phyloP scores from a whole-genome alignment of 2,113 vertebrate species.

The Tachuris rubrigastra region DNA sequence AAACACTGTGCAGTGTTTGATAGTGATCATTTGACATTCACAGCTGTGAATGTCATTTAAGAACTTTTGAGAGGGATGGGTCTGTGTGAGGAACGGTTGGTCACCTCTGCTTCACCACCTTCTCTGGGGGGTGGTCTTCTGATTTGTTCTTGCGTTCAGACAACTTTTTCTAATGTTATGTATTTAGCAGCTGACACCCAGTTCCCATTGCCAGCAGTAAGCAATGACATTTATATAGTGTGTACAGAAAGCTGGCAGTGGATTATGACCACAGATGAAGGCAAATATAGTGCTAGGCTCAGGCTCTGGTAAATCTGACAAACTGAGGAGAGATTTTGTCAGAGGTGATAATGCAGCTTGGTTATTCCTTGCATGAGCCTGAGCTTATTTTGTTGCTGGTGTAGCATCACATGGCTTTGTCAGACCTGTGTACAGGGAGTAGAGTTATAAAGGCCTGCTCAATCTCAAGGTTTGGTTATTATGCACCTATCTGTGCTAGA shows the following conservation, averaged over 20 bases:
- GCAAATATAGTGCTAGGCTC: neutral
- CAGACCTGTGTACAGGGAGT: neutral
- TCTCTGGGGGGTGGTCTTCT: neutral
- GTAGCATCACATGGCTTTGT: accelerated
- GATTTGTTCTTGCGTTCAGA: neutral
- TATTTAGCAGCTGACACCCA: neutral
- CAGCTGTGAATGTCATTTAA: neutral
- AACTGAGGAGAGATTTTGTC: neutral
- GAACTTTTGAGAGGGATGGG: neutral
- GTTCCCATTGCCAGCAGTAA: neutral
- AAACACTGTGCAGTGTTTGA: neutral
- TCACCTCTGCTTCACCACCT: neutral
- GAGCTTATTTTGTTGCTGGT: neutral
- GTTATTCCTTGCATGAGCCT: neutral
- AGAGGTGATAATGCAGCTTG: neutral
- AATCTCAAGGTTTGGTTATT: neutral
- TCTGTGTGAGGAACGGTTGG: neutral
- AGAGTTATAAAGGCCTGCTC: neutral
- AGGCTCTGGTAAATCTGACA: neutral
- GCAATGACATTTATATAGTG: neutral
- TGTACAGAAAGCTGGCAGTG: neutral
- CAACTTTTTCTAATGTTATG: neutral
- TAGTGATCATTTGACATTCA: neutral
- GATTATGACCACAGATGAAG: neutral
- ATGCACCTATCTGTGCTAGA: neutral